These are phyloP conservation scores for Prionailurus bengalensis DNA, from an alignment of 2,113 vertebrate species.

Conservation along the genomic window DNA sequence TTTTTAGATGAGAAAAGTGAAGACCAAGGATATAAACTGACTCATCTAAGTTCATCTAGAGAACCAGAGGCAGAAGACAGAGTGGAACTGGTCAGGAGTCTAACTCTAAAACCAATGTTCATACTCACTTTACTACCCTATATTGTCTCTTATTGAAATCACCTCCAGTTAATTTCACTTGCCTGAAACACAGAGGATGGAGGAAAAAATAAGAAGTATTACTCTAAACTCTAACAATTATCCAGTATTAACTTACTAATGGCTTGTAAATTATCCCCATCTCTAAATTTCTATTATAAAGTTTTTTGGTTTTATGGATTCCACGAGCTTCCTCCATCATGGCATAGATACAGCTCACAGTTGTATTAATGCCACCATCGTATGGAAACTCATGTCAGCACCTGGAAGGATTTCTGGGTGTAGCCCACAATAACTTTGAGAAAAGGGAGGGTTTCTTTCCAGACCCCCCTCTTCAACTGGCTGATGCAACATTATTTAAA, in stretches of 20 bases:
- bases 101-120: background rate
- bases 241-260: background rate
- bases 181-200: background rate
- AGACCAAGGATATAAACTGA: background rate
- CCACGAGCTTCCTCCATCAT: conserved; percentile 17
- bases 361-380: conserved; percentile 7
- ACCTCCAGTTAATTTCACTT: conserved; percentile 4
- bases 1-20: conserved; percentile 20
- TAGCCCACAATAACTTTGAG: background rate
- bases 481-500: conserved; percentile 70
- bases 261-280: background rate
- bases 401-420: background rate
- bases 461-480: conserved; percentile 63
- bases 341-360: conserved; percentile 49
- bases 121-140: background rate
- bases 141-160: conserved; percentile 1
- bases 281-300: background rate
- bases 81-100: background rate
- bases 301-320: background rate
- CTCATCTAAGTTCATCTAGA: background rate
- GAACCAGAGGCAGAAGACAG: background rate
- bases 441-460: conserved; percentile 63
- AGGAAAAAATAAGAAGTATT: background rate
- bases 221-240: background rate
- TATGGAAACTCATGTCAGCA: background rate